A percentile compares a stretch with the other conserved stretches of the same genome.
phyloP scores from a whole-genome alignment of 2,113 vertebrate genomes.

The Aptenodytes patagonicus region DNA sequence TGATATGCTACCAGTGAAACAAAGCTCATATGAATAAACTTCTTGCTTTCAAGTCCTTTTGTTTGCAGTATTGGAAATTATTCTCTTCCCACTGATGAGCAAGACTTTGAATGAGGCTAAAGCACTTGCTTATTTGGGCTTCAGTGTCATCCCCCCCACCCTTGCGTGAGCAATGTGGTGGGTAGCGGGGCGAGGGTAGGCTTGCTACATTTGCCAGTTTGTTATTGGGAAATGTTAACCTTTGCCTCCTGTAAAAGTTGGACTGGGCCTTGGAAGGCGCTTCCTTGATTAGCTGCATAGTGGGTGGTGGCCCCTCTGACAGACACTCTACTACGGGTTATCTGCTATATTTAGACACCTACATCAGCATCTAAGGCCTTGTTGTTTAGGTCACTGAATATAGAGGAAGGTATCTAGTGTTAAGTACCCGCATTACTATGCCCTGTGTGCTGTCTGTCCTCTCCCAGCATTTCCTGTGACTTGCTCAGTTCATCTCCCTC shows the following conservation, averaged over 20 bases:
- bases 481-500: not conserved
- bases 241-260: not conserved
- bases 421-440: not conserved
- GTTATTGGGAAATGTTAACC: not conserved
- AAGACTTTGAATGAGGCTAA: not conserved
- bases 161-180: not conserved
- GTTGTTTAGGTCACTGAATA: not conserved
- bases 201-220: not conserved
- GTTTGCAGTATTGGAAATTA: not conserved
- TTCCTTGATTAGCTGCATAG: not conserved
- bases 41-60: not conserved
- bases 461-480: not conserved
- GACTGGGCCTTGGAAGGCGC: not conserved
- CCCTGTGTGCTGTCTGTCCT: not conserved
- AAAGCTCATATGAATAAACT: not conserved
- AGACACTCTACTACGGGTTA: not conserved
- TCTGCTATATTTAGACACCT: not conserved
- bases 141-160: not conserved
- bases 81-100: not conserved
- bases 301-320: not conserved
- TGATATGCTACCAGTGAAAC: not conserved
- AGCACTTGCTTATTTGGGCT: not conserved
- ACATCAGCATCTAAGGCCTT: not conserved
- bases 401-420: not conserved
- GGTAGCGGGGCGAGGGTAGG: not conserved